Evolutionary conservation across 2,797 vertebrate species (phyloP).

Genomic region (Sternotherus odoratus): DNA sequence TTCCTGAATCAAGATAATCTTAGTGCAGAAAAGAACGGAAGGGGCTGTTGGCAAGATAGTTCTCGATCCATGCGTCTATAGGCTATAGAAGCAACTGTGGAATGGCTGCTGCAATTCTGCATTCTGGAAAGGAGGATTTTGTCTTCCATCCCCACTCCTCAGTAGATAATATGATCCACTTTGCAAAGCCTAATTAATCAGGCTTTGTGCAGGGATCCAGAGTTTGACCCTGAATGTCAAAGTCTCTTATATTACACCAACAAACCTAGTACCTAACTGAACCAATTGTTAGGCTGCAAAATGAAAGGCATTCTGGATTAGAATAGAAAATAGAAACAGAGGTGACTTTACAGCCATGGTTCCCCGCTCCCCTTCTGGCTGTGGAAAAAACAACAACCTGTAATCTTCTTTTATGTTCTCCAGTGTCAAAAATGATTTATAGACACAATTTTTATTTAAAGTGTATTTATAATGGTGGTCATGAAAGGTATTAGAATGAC

Average conservation of each 20-base stretch:
- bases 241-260: slow-evolving; percentile 49
- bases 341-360: slow-evolving; percentile 52
- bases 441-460: slow-evolving; percentile 5
- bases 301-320: slow-evolving; percentile 62
- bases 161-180: neutral
- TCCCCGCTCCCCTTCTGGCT: neutral
- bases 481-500: slow-evolving; percentile 27
- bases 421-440: slow-evolving; percentile 65
- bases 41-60: neutral
- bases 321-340: slow-evolving; percentile 69
- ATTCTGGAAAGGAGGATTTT: neutral
- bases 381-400: slow-evolving; percentile 14
- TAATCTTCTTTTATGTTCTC: slow-evolving; percentile 57
- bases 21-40: slow-evolving; percentile 12
- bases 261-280: slow-evolving; percentile 52
- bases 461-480: slow-evolving; percentile 50
- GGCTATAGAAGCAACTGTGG: neutral
- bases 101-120: neutral
- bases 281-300: slow-evolving; percentile 56
- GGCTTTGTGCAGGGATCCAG: slow-evolving; percentile 20
- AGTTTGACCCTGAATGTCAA: slow-evolving; percentile 31
- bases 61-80: neutral
- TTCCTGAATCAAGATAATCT: slow-evolving; percentile 5
- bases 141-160: neutral
- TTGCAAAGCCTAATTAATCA: slow-evolving; percentile 34